Base-by-base conservation (phyloP, 2,888 invertebrate genomes). In the Drosophila hamatofila region DNA sequence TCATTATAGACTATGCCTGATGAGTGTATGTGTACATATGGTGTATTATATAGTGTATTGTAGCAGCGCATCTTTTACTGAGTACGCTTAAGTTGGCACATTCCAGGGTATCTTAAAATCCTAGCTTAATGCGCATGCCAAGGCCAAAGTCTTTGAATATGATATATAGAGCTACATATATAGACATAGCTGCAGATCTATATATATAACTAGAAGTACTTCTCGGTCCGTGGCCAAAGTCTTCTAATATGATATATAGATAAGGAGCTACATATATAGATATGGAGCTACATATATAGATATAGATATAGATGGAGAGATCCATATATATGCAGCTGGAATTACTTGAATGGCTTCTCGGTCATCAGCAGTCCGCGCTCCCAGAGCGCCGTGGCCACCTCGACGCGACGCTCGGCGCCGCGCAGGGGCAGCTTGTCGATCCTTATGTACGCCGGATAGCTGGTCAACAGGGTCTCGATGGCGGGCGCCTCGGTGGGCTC, bases 291-390 rank as follows among this genome's bases (percentile, higher is more conserved):
- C n/a, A n/a, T n/a, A n/a, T n/a, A n/a, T n/a, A n/a, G 2, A 18
- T 21, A 7, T 2, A 51, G 12, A 16, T 23, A 5, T 8, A 7
- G 4, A 3, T 39, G n/a, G 2, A 39, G 33, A 33, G 11, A 3
- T 33, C 33, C 2, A 39, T 39, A 7, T 6, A n/a, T n/a, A n/a
- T 39, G 8, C 1, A 8, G 39, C 39, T 39, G 41, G 55, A 2
- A 7, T 11, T 75, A 73, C 9, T 76, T 80, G 11, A 92, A 89
- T 0, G 92, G 90, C 56, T 91, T 86, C 58, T 92, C 91, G 48
- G 97, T 96, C 93, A 97, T 95, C 11, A 98, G 91, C 11, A 98
- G 93, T 0, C 97, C 97, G 78, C 95, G 95, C 83, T 97, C 97
- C 96, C 98, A 98, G 59, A 98, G 93, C 57, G 96, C 95, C 65